Conservation (phyloP, 2,113 vertebrate species). For the Entomyzon cyanotis region DNA sequence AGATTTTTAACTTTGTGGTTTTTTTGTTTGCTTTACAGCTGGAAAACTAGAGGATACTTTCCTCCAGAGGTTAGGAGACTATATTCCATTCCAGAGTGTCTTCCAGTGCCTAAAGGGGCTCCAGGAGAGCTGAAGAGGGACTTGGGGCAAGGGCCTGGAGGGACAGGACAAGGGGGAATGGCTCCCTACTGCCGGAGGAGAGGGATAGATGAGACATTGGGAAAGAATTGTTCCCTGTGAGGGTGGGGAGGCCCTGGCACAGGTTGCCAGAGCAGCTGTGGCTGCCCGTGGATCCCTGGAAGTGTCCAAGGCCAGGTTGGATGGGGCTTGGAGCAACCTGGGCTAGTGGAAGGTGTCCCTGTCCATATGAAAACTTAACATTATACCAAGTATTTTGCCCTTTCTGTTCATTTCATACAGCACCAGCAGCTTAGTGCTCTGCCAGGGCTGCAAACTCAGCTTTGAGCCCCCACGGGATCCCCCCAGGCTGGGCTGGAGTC, state of each 20-base stretch:
- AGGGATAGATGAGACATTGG: background rate
- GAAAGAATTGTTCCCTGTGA: fast-evolving
- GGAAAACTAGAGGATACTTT: background rate
- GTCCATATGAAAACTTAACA: fast-evolving
- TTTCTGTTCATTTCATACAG: background rate
- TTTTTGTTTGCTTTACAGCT: background rate
- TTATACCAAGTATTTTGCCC: fast-evolving
- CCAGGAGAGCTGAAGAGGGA: background rate
- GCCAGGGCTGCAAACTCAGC: background rate
- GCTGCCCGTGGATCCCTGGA: background rate
- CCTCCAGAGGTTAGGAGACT: background rate
- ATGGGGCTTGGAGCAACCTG: fast-evolving
- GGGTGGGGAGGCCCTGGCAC: background rate
- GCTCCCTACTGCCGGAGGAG: background rate
- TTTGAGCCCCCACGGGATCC: fast-evolving
- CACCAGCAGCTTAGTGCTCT: background rate
- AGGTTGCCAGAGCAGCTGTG: background rate
- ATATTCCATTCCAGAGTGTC: background rate
- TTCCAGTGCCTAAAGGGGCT: background rate
- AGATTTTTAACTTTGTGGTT: background rate
- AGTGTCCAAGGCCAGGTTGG: background rate
- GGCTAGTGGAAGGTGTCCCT: fast-evolving
- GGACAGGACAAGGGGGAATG: background rate
- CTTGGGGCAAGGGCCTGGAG: background rate
- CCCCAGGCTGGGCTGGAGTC: background rate